These are phyloP conservation scores for Parapsyche elsis DNA, from an alignment of 1,140 invertebrate genomes.

Conservation along the genomic window DNA sequence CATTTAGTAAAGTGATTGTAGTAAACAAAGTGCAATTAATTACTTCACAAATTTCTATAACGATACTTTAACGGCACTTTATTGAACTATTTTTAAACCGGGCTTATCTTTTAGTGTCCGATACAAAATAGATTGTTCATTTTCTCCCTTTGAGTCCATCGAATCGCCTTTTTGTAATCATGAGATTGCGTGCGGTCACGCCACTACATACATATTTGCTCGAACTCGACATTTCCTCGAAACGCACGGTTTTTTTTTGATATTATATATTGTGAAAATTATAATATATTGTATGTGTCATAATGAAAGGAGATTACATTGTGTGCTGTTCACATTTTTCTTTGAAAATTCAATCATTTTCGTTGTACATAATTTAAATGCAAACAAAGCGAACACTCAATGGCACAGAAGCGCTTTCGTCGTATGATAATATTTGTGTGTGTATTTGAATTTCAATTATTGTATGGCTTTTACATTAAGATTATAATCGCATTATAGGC, in stretches of 20 bases:
- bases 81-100: background rate
- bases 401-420: background rate
- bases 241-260: too few relatives aligned
- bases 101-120: background rate
- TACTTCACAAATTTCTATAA: too few relatives aligned
- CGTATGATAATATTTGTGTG: background rate
- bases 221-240: background rate
- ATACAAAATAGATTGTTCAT: background rate
- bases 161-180: constrained; percentile 3
- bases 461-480: background rate
- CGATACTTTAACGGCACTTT: too few relatives aligned
- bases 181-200: constrained; percentile 17
- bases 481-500: background rate
- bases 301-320: too few relatives aligned
- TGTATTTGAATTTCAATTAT: constrained; percentile 3
- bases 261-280: too few relatives aligned
- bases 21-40: too few relatives aligned
- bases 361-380: too few relatives aligned
- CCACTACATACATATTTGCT: background rate
- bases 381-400: background rate
- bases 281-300: too few relatives aligned
- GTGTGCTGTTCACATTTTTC: too few relatives aligned
- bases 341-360: constrained; percentile 8
- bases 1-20: too few relatives aligned
- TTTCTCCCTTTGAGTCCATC: too few relatives aligned